Base-by-base conservation (phyloP, 2,113 vertebrate genomes). In the Toxotes chatareus region DNA sequence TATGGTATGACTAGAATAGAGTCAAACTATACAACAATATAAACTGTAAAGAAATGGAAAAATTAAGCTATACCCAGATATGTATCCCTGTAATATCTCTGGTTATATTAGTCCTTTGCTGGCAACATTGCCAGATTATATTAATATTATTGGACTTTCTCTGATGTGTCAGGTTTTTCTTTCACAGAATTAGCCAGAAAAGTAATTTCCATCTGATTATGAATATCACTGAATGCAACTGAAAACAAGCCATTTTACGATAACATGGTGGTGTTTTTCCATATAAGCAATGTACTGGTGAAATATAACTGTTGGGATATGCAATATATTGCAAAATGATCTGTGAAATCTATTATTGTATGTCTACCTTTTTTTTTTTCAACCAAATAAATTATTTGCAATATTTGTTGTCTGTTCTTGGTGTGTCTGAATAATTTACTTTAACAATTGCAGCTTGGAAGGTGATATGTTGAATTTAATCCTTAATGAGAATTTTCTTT, bases 301-400 rank as follows among this genome's bases (percentile, higher is more conserved):
- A 32, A 59, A 36, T 27, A 57, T 31, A 27, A 21, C 57, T 40
- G 7, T 84, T 77, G 76, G 31, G 64, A 82, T 59, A 78, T 70
- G 57, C 82, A 76, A 57, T 64, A 61, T 81, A 51, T 70, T 79
- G 17, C 7, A 73, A 66, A 65, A 61, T 40, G 1, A 61, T 36
- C 31, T 34, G 9, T 79, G 55, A 79, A 71, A 47, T 69, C 19
- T 62, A 21, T 44, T 27, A 27, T 49, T 68, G 5, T 55, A 7
- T 53, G 56, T 69, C 14, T 73, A n/a, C n/a, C 7, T 40, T 2
- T 63, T 62, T 27, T 67, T 27, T 65, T 63, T 40, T 84, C 53
- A 65, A 74, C 40, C 44, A 70, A 81, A 71, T 85, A 73, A 73
- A 85, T 74, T 46, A 72, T 59, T 76, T 82, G 64, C 74, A 77